Evolutionary conservation across 2,797 vertebrate species (phyloP), one percentile per base, ranked within the genome.

Genomic region (Brachymystax lenok): DNA sequence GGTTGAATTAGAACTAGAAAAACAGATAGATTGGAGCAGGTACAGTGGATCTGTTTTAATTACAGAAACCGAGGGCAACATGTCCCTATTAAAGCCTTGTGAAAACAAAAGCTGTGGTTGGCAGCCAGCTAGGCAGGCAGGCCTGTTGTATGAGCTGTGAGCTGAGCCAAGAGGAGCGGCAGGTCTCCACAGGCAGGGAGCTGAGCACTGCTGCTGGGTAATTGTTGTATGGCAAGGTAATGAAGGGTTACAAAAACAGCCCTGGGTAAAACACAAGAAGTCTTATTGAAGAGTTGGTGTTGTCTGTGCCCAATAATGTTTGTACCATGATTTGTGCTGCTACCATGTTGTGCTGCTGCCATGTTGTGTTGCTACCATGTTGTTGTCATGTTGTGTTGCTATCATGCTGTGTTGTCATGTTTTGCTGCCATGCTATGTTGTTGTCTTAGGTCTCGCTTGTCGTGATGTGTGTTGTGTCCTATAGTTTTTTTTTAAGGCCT

Each of bases 181-280:
- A 92, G 82, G 93, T 88, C 85, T 85, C 74, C 78, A 87, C 93
- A 91, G 68, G 93, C 83, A 63, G 13, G 14, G 70, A 85, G 82
- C 85, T 79, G 56, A 59, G 56, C 56, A 59, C 6, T 1, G 56
- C 85, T 86, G 90, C 61, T 1, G 5, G 88, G 87, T 93, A 93
- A 94, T 90, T 91, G 91, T 90, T 93, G 92, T 91, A 78, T 77
- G 76, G 81, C 67, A 73, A 86, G 80, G 84, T 81, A 79, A 90
- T 79, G 69, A 76, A 56, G 77, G 84, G 84, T 89, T 89, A 82
- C 84, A 84, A 84, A 88, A 91, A 85, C 78, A 88, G 74, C 82
- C 87, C 69, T 80, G 75, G 72, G 88, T 89, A 76, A 87, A 84
- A 89, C 84, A 88, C 84, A 87, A 82, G 74, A 79, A 74, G 83